phyloP scores from a whole-genome alignment of 1,140 invertebrate species.

The Danaus plexippus region DNA sequence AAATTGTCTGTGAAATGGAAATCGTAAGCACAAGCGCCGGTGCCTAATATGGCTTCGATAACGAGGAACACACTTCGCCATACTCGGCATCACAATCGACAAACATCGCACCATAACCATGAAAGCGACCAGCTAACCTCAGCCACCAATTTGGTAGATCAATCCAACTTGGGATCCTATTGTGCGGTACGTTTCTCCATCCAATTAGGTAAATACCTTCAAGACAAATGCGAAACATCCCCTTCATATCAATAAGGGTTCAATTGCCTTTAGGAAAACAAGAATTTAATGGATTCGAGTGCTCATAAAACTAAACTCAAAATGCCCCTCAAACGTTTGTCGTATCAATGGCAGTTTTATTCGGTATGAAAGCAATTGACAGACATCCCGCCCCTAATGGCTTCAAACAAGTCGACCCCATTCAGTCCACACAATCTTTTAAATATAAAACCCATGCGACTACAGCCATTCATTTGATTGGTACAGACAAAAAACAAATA shows the following conservation, averaged over 20 bases:
- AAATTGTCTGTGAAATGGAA: slow-evolving; percentile 11
- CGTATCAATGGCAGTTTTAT: slow-evolving; percentile 20
- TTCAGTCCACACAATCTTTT: slow-evolving; percentile 29
- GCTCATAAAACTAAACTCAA: too few species aligned
- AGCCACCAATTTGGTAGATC: slow-evolving; percentile 5
- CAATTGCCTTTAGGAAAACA: not conserved
- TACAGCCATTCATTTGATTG: slow-evolving; percentile 16
- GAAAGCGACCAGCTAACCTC: slow-evolving; percentile 1
- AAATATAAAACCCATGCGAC: slow-evolving; percentile 24
- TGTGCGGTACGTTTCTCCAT: slow-evolving; percentile 8
- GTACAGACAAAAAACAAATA: slow-evolving; percentile 21
- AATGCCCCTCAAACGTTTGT: not conserved
- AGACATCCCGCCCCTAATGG: slow-evolving; percentile 28
- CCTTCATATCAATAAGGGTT: not conserved
- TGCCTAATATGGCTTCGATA: slow-evolving; percentile 40
- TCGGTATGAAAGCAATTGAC: slow-evolving; percentile 16
- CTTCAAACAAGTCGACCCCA: slow-evolving; percentile 16
- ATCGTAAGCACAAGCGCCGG: slow-evolving; percentile 20
- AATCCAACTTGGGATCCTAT: slow-evolving; percentile 5
- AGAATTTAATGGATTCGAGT: too few species aligned
- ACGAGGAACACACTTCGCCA: slow-evolving; percentile 27
- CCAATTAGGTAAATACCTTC: not conserved
- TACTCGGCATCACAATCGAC: slow-evolving; percentile 24
- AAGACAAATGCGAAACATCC: slow-evolving; percentile 1
- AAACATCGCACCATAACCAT: slow-evolving; percentile 14